Base-by-base conservation (phyloP, 2,888 invertebrate genomes). In the Ichneumon xanthorius region DNA sequence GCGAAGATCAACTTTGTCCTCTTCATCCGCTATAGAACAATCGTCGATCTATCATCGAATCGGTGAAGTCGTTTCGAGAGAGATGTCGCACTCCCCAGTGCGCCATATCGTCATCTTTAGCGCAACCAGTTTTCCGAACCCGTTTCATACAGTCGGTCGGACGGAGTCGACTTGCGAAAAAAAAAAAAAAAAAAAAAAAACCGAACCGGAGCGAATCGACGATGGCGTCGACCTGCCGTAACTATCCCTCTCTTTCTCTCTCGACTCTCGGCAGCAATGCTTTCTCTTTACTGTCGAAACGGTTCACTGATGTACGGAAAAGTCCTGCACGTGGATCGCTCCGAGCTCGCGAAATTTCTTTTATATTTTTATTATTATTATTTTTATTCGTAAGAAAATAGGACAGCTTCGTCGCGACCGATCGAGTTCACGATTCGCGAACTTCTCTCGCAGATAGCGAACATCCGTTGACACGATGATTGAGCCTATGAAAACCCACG, bases 121-220 rank as follows among this genome's bases (percentile, higher is more conserved):
- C 55, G 58, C 26, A 61, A 76, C 71, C 75, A 76, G 70, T 80
- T 80, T 79, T 45, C n/a, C n/a, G 16, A 58, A 79, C 71, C 45
- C 71, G 75, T 75, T 78, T 67, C 45, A 53, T 11, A 26, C 37
- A 19, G 33, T 45, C 65, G 63, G n/a, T 7, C 50, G 5, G 50
- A 30, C 40, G 45, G 22, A 37, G 55, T n/a, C 16, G 11, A 40
- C 19, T 22, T n/a, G 45, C 14, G 16, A 26, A 61, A 45, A 61
- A 58, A 40, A 61, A 11, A 11, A 58, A 11, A 22, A 37, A 9
- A 1, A 9, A 2, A 37, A 37, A 37, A 37, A 37, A 9, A 9
- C 37, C 37, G 4, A 37, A 37, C 37, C 37, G 37, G 37, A 37
- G 37, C 37, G 37, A 37, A 37, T 9, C 37, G 37, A 37, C 9